Percentiles rank a stretch among this genome's conserved stretches.
Evolutionary conservation across 2,888 invertebrate species (phyloP).

Genomic region (Tetheella fluctuosa): DNA sequence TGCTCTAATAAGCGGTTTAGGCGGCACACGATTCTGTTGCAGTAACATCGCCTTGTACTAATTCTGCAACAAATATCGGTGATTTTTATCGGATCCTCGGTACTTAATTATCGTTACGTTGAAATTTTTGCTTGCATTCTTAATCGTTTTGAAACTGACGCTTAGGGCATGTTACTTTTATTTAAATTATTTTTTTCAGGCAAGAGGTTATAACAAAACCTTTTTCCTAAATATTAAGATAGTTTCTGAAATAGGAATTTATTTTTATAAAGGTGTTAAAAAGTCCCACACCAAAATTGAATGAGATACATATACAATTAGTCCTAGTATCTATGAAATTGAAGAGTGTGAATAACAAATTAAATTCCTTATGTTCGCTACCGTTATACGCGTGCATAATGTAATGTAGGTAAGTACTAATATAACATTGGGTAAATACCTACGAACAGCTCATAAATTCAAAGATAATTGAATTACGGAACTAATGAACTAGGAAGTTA

Average conservation of each 20-base stretch:
- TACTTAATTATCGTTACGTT: conserved; percentile 36
- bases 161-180: background rate
- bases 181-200: too few species aligned
- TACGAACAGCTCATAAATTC: background rate
- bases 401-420: background rate
- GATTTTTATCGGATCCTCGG: conserved; percentile 53
- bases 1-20: conserved; percentile 58
- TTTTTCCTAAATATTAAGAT: too few species aligned
- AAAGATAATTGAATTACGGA: background rate
- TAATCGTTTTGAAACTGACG: background rate
- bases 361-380: background rate
- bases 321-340: too few species aligned
- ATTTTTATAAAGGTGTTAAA: too few species aligned
- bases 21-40: conserved; percentile 36
- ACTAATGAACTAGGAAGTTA: background rate
- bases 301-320: too few species aligned
- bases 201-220: background rate
- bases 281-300: too few species aligned
- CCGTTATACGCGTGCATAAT: background rate
- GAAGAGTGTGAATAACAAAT: too few species aligned
- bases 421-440: background rate
- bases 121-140: background rate
- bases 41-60: conserved; percentile 55
- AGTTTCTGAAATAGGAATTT: too few species aligned
- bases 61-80: conserved; percentile 57